phyloP scores from a whole-genome alignment of 2,797 vertebrate species.

The Girardinus metallicus region DNA sequence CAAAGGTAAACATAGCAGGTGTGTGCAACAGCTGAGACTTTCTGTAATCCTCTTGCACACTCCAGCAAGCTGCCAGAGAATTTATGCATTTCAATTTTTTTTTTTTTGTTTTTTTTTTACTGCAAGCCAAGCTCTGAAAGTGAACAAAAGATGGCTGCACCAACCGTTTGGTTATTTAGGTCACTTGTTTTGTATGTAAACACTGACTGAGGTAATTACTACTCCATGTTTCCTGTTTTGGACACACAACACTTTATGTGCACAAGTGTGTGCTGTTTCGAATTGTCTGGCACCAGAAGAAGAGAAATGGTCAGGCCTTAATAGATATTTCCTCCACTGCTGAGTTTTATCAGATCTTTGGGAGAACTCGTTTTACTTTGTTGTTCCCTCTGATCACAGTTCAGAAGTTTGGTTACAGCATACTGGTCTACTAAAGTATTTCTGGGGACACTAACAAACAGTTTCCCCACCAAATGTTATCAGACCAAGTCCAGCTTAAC shows the following conservation, averaged over 20 bases:
- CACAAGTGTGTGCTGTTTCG: constrained; percentile 29
- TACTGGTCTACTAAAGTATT: constrained; percentile 26
- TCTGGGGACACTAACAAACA: background rate
- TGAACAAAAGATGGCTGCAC: constrained; percentile 3
- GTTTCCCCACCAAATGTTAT: background rate
- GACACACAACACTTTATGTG: constrained; percentile 45
- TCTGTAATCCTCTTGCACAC: constrained; percentile 16
- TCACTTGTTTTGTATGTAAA: constrained; percentile 43
- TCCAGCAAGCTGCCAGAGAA: constrained; percentile 1
- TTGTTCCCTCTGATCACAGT: constrained; percentile 29
- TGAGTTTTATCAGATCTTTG: constrained; percentile 54
- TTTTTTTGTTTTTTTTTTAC: background rate
- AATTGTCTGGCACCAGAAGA: constrained; percentile 58
- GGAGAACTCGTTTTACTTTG: constrained; percentile 44
- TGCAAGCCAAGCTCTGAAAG: constrained; percentile 3
- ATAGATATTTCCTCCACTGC: constrained; percentile 65
- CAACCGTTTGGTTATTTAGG: constrained; percentile 15
- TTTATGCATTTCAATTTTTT: constrained; percentile 1
- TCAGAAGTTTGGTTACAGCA: constrained; percentile 62
- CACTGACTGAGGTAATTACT: constrained; percentile 61
- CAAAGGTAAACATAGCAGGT: constrained; percentile 62
- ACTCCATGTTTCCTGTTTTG: constrained; percentile 54
- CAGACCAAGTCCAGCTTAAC: background rate
- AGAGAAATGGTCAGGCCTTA: constrained; percentile 46
- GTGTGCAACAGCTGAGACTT: constrained; percentile 27